Evolutionary conservation across 1,140 invertebrate genomes (phyloP), one percentile per base, ranked within the genome.

Genomic region (Drosophila tristis): DNA sequence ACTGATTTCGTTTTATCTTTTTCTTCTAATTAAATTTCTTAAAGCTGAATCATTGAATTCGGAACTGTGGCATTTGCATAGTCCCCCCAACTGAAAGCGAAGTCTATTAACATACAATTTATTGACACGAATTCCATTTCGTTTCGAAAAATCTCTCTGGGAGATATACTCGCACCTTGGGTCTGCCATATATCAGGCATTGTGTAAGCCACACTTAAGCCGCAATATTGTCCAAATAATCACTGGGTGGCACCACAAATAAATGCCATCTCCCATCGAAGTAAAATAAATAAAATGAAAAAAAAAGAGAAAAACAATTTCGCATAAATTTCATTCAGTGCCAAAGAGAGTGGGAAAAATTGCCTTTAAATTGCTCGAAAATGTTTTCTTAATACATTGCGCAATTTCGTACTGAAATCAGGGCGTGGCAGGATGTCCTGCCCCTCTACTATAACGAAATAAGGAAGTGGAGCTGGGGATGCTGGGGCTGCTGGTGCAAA

Each of bases 21-120:
- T 4, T 29, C 13, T 26, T 16, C n/a, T 50, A 74, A 64, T 74
- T 64, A 74, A 74, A 74, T 72, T 72, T 42, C 9, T 26, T 68
- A 63, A 29, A 55, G 16, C 62, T 64, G 50, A 78, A 43, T 68
- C 64, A 78, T 74, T 31, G 45, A 15, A 39, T 49, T 26, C 25
- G 47, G 55, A 55, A 29, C 23, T 44, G 54, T 65, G 47, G 55
- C 45, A 74, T 79, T 84, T 76, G 80, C 80, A 79, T 76, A 66
- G 53, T 58, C 55, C 50, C 29, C 15, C 35, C 35, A 39, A 5
- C 35, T 3, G 35, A 76, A 74, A 39, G 25, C 25, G 53, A 72
- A 70, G 74, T 80, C 71, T 74, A 80, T 86, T 86, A 80, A 80
- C 58, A 49, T 56, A n/a, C 63, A 86, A 86, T 86, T 86, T 86